Conservation (phyloP, 2,888 invertebrate genomes). For the Pristionchus entomophagus region DNA sequence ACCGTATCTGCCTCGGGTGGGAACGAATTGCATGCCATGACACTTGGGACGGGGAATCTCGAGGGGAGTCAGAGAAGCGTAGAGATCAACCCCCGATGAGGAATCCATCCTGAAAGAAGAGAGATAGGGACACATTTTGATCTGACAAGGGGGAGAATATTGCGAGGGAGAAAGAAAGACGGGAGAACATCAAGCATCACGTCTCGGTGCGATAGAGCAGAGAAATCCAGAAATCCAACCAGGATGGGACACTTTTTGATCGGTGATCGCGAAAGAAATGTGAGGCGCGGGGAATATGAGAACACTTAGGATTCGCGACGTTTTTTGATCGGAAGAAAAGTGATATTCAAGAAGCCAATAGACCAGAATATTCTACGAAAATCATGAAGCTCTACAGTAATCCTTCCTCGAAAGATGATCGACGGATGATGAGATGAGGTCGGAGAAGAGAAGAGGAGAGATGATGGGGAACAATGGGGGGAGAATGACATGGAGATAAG, state of each 20-base stretch:
- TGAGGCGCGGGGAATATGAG: no score
- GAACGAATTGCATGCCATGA: conserved; percentile 73
- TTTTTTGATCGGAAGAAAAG: no score
- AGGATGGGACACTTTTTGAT: no score
- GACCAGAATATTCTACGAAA: no score
- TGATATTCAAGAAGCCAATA: no score
- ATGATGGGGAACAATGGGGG: neutral
- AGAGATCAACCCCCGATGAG: conserved; percentile 60
- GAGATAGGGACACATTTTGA: conserved; percentile 17
- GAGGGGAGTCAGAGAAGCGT: conserved; percentile 62
- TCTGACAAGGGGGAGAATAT: neutral
- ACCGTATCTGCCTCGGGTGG: conserved; percentile 72
- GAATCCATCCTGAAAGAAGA: conserved; percentile 49
- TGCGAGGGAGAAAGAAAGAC: conserved; percentile 20
- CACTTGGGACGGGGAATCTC: conserved; percentile 74
- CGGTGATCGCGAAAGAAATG: no score
- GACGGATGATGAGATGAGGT: neutral
- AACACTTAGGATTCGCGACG: no score
- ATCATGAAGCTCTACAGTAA: no score
- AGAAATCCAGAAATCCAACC: no score
- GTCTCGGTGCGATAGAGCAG: no score
- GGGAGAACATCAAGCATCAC: no score
- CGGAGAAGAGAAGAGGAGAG: neutral
- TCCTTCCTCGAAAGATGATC: no score
- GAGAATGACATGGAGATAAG: neutral